Evolutionary conservation across 2,888 invertebrate species (phyloP).

Genomic region (Drosophila lacicola): DNA sequence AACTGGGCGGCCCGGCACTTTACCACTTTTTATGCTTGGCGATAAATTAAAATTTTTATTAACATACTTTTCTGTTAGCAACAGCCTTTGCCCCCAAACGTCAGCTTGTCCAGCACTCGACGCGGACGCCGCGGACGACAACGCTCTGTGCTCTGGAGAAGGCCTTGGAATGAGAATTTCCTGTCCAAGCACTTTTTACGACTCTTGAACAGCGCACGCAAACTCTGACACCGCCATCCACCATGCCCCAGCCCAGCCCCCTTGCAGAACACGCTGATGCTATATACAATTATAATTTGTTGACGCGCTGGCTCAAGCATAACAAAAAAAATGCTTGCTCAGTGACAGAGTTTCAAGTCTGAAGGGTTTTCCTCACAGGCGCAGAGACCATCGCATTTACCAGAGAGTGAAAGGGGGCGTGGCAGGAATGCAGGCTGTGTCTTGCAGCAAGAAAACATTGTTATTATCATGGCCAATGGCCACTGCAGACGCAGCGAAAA

Average conservation of each 20-base stretch:
- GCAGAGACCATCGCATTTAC: neutral
- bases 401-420: neutral
- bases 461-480: constrained; percentile 35
- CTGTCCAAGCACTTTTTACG: constrained; percentile 44
- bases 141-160: neutral
- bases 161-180: constrained; percentile 1
- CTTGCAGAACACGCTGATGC: constrained; percentile 15
- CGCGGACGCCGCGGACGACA: constrained; percentile 16
- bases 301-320: constrained; percentile 43
- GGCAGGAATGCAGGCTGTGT: neutral
- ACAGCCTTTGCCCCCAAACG: constrained; percentile 6
- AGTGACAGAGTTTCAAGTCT: constrained; percentile 21
- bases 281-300: constrained; percentile 64
- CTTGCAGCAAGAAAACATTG: neutral
- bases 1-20: constrained; percentile 40
- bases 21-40: constrained; percentile 58
- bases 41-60: constrained; percentile 75
- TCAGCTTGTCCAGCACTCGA: constrained; percentile 49
- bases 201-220: constrained; percentile 51
- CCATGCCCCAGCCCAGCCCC: neutral
- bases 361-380: constrained; percentile 9
- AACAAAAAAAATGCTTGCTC: constrained; percentile 23
- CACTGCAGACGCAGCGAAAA: constrained; percentile 40
- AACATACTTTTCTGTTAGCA: constrained; percentile 60
- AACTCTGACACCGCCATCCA: constrained; percentile 23